Evolutionary conservation across 2,113 vertebrate genomes (phyloP).

Genomic region (Pluvialis apricaria): DNA sequence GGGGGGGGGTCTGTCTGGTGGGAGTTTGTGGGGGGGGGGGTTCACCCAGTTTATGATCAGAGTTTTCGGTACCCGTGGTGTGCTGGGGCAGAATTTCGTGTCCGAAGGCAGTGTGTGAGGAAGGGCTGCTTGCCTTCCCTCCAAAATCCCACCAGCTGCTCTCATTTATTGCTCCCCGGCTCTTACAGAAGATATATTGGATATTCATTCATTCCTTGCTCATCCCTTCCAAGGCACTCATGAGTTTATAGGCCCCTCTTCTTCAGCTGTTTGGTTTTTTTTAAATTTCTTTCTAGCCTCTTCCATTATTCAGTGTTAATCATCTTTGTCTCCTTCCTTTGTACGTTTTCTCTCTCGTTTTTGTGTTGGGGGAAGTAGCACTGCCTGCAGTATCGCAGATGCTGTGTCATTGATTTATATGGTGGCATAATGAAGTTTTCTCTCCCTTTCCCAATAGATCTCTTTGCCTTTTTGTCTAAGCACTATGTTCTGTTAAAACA

Average conservation of each 20-base stretch:
- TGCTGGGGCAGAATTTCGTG: fast-evolving
- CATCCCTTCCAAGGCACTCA: neutral
- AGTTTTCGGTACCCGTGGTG: fast-evolving
- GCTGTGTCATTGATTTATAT: neutral
- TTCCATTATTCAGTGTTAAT: neutral
- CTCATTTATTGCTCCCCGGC: neutral
- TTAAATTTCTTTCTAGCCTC: neutral
- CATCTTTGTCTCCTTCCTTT: neutral
- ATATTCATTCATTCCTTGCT: neutral
- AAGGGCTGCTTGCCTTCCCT: fast-evolving
- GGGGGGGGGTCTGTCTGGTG: too few species aligned
- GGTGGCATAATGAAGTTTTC: neutral
- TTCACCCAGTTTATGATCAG: fast-evolving
- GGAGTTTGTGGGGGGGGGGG: neutral
- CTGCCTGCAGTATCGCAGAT: fast-evolving
- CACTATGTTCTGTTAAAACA: neutral
- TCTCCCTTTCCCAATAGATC: neutral
- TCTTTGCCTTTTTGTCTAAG: neutral
- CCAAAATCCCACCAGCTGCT: fast-evolving
- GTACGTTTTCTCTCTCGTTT: neutral
- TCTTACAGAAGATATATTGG: neutral
- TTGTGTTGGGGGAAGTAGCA: neutral
- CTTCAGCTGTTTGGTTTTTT: neutral
- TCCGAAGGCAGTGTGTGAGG: neutral
- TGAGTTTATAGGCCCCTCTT: neutral